Evolutionary conservation across 2,113 vertebrate genomes (phyloP).

Genomic region (Eulemur rufifrons): DNA sequence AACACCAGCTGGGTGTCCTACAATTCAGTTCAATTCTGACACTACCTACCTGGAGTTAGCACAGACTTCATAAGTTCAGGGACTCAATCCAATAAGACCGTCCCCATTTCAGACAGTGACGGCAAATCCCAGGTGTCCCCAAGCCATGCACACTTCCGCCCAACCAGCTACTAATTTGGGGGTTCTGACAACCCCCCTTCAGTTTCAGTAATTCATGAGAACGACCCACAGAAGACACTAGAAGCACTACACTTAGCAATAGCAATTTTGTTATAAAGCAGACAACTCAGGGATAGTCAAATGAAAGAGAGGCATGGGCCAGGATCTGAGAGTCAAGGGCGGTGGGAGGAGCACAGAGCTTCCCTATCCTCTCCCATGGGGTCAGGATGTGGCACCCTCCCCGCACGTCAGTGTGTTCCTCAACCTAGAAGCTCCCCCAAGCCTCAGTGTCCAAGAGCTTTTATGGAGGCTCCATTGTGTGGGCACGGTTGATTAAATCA

Average conservation of each 20-base stretch:
- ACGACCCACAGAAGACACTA: neutral
- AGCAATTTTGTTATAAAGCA: neutral
- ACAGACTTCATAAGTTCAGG: neutral
- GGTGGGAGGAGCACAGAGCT: neutral
- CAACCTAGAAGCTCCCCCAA: neutral
- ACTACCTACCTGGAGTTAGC: neutral
- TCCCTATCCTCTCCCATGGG: accelerated
- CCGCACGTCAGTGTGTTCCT: neutral
- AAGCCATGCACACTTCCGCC: neutral
- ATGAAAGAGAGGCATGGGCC: neutral
- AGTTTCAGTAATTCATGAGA: neutral
- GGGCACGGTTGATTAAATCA: neutral
- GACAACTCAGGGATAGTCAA: neutral
- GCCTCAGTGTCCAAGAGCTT: neutral
- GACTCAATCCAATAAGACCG: neutral
- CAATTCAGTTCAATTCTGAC: neutral
- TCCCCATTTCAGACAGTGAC: neutral
- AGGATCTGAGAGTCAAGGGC: neutral
- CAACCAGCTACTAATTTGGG: neutral
- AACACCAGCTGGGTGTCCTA: neutral
- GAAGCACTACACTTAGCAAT: neutral
- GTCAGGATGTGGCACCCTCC: neutral
- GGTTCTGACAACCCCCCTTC: neutral
- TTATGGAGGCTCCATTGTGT: neutral
- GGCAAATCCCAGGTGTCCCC: neutral